Conservation (phyloP, 30 jellyfish, hydroid and myxozoan genomes). For the Aurelia aurita complex sp. Pacific region DNA sequence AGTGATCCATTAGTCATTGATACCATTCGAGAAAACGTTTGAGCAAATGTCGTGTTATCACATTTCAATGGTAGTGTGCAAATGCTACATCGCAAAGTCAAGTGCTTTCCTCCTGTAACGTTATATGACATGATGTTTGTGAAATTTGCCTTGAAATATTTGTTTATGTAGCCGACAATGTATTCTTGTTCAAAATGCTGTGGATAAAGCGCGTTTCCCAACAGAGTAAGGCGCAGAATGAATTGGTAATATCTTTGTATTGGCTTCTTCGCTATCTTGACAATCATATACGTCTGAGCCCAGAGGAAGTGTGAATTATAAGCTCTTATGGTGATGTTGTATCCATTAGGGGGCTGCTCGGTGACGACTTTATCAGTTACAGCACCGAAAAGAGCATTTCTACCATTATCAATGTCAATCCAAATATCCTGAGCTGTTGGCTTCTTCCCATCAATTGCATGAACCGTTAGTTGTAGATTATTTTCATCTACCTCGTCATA, state of each 20-base stretch:
- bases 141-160: constrained; percentile 34
- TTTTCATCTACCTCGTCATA: constrained; percentile 81
- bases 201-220: neutral
- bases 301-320: constrained; percentile 53
- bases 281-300: constrained; percentile 74
- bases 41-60: constrained; percentile 69
- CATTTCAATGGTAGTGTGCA: constrained; percentile 85
- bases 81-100: constrained; percentile 38
- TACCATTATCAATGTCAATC: constrained; percentile 25
- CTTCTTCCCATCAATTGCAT: constrained; percentile 37
- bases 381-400: constrained; percentile 41
- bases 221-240: constrained; percentile 26
- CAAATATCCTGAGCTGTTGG: constrained; percentile 12
- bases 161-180: constrained; percentile 10
- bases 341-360: constrained; percentile 61
- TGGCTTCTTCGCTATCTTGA: constrained; percentile 40
- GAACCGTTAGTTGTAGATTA: constrained; percentile 32
- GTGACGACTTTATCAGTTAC: constrained; percentile 40
- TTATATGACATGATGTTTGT: constrained; percentile 42
- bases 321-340: constrained; percentile 83
- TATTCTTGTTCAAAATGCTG: neutral
- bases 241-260: constrained; percentile 59
- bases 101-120: constrained; percentile 1
- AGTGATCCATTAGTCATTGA: constrained; percentile 6
- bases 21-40: constrained; percentile 29